Evolutionary conservation across 2,797 vertebrate genomes (phyloP).

Genomic region (Coluber constrictor): DNA sequence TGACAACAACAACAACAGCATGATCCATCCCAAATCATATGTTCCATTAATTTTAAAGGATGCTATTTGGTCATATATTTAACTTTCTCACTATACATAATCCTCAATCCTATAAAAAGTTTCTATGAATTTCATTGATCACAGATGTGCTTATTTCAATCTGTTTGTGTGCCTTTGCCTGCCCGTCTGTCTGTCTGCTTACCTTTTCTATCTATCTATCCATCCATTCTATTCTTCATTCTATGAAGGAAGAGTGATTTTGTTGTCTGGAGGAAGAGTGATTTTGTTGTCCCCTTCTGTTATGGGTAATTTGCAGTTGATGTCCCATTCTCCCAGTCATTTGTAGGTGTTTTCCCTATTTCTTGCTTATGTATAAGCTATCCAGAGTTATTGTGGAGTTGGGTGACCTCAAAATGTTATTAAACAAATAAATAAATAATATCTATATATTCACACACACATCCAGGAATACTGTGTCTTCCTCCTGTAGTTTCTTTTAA

Average conservation of each 20-base stretch:
- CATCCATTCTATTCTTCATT: not conserved
- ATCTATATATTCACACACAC: not conserved
- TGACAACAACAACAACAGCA: not conserved
- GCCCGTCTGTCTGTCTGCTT: not conserved
- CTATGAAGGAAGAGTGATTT: not conserved
- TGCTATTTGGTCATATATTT: not conserved
- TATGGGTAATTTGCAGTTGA: not conserved
- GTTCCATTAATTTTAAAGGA: not conserved
- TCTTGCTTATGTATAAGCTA: not conserved
- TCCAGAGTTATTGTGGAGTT: not conserved
- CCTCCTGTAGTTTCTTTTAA: not conserved
- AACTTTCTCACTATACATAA: not conserved
- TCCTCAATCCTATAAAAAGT: not conserved
- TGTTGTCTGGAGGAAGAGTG: not conserved
- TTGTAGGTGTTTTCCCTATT: not conserved
- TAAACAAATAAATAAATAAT: not conserved
- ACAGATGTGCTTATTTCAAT: not conserved
- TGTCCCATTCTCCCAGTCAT: not conserved
- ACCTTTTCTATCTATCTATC: not conserved
- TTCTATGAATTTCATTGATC: not conserved
- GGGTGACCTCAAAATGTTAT: not conserved
- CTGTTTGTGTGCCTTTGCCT: not conserved
- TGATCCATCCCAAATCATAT: not conserved
- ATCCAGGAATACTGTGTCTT: not conserved
- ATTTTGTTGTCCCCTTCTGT: not conserved